phyloP scores from a whole-genome alignment of 2,888 invertebrate species.

The Eugnorisma glareosa region DNA sequence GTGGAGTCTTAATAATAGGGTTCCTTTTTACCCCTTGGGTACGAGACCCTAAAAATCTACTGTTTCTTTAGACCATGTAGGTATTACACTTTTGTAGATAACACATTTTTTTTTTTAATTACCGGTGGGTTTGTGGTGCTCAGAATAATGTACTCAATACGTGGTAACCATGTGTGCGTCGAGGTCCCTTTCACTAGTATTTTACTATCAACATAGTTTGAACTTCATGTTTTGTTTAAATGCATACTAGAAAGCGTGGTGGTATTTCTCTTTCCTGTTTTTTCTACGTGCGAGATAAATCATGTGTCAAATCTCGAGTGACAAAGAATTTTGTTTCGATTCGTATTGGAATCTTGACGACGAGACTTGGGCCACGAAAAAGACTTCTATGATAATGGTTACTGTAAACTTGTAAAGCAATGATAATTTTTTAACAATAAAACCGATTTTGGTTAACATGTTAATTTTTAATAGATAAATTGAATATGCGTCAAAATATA shows the following conservation, averaged over 20 bases:
- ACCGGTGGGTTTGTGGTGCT: too few species aligned
- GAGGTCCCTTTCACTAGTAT: not conserved
- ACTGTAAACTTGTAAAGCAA: not conserved
- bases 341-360: constrained; percentile 48
- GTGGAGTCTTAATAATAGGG: too few species aligned
- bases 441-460: not conserved
- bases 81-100: too few species aligned
- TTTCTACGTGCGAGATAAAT: constrained; percentile 56
- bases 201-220: not conserved
- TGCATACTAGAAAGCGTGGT: constrained; percentile 3
- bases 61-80: too few species aligned
- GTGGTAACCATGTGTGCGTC: too few species aligned
- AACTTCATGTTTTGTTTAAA: not conserved
- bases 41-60: too few species aligned
- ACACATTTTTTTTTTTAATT: too few species aligned
- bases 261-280: constrained; percentile 10
- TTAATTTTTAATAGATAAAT: too few species aligned
- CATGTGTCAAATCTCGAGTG: constrained; percentile 58
- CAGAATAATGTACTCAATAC: too few species aligned
- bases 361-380: constrained; percentile 44
- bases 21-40: too few species aligned
- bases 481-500: too few species aligned
- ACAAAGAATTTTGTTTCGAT: constrained; percentile 55
- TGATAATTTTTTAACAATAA: not conserved
- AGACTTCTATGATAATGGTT: not conserved